Evolutionary conservation across 1,140 invertebrate genomes (phyloP).

Genomic region (Zaprionus gabonicus): DNA sequence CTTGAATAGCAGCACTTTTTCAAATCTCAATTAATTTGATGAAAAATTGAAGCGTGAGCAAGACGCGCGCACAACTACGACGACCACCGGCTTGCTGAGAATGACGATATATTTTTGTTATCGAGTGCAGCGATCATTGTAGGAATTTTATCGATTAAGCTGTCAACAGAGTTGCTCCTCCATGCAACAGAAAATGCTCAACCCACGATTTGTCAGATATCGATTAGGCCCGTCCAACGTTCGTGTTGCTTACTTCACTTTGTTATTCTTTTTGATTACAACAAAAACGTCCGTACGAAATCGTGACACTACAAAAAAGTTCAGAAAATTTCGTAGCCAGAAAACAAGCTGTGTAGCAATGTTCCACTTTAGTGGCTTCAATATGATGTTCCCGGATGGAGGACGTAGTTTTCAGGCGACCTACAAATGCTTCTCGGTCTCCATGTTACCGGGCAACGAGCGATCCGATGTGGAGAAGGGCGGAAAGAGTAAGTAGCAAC

Average conservation of each 20-base stretch:
- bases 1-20: conserved; percentile 76
- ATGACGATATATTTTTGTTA: conserved; percentile 26
- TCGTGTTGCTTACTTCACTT: conserved; percentile 18
- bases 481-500: conserved; percentile 94
- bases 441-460: conserved; percentile 97
- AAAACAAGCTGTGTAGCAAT: conserved; percentile 32
- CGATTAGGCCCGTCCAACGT: neutral
- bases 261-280: conserved; percentile 36
- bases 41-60: conserved; percentile 68
- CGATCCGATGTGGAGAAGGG: conserved; percentile 98
- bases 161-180: conserved; percentile 1
- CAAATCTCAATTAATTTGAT: conserved; percentile 71
- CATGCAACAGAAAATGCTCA: neutral
- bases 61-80: conserved; percentile 61
- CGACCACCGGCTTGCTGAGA: conserved; percentile 60
- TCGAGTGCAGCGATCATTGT: conserved; percentile 4
- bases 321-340: conserved; percentile 15
- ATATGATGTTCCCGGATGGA: conserved; percentile 92
- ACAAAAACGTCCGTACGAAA: conserved; percentile 34
- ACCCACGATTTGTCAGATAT: neutral
- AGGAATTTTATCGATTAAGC: neutral
- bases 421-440: conserved; percentile 96
- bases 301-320: conserved; percentile 52
- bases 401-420: conserved; percentile 92
- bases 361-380: conserved; percentile 86